A percentile compares a stretch with the other conserved stretches of the same genome.
phyloP scores from a whole-genome alignment of 2,113 vertebrate genomes.

The Chaetura pelagica region DNA sequence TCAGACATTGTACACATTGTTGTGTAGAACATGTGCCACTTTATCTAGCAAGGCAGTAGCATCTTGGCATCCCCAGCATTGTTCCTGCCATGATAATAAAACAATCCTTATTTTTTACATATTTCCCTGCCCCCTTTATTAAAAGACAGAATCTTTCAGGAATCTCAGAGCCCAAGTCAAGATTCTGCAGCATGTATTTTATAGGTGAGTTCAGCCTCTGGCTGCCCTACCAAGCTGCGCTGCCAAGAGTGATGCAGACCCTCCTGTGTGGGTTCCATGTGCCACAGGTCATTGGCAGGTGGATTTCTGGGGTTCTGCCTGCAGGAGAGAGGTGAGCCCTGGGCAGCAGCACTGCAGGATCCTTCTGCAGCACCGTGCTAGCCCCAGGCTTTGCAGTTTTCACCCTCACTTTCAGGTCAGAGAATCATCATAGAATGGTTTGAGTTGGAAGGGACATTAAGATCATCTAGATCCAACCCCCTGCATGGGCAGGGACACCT shows the following conservation, averaged over 20 bases:
- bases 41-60: constrained; percentile 38
- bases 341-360: not conserved
- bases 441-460: no score
- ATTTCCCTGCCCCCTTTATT: not conserved
- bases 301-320: not conserved
- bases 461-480: no score
- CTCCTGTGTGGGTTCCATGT: accelerated
- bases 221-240: not conserved
- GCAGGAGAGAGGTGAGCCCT: not conserved
- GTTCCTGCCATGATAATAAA: constrained; percentile 1
- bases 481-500: no score
- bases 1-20: constrained; percentile 46
- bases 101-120: not conserved
- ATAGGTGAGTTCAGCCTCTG: not conserved
- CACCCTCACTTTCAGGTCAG: not conserved
- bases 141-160: not conserved
- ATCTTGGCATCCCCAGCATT: constrained; percentile 22
- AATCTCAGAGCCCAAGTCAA: not conserved
- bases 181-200: not conserved
- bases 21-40: constrained; percentile 65
- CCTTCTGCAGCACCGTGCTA: not conserved
- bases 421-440: no score
- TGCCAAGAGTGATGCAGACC: not conserved
- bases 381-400: not conserved
- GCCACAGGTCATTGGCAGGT: not conserved